phyloP scores from a whole-genome alignment of 2,113 vertebrate species.

The Lagopus leucura region DNA sequence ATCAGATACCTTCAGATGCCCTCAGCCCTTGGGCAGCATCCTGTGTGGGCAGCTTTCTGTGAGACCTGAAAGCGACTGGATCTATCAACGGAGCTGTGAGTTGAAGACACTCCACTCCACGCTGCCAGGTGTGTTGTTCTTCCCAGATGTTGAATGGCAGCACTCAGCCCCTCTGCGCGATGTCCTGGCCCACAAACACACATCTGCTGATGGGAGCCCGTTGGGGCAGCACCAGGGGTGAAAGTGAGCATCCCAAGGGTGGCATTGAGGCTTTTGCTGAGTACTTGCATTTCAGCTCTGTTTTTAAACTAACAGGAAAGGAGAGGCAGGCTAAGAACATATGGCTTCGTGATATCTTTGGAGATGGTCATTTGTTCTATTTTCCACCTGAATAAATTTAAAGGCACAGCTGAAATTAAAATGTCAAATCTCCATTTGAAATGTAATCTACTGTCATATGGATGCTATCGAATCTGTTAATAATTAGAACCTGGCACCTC shows the following conservation, averaged over 20 bases:
- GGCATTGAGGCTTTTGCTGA: neutral
- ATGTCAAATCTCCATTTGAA: neutral
- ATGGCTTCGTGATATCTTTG: neutral
- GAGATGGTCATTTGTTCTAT: neutral
- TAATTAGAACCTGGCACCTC: neutral
- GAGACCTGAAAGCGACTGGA: too few relatives aligned
- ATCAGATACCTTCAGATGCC: neutral
- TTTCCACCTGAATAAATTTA: neutral
- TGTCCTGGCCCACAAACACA: too few relatives aligned
- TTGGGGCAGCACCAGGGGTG: neutral
- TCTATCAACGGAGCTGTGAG: neutral
- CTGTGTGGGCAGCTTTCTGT: neutral
- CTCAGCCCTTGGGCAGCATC: neutral
- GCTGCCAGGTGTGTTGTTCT: rapidly evolving
- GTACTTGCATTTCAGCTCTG: neutral
- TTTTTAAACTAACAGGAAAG: neutral
- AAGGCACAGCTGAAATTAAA: neutral
- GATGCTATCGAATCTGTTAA: neutral
- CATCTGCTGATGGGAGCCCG: neutral
- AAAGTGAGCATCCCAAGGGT: too few relatives aligned
- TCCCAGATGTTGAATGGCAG: too few relatives aligned
- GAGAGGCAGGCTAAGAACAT: neutral
- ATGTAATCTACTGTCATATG: neutral
- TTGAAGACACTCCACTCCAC: neutral
- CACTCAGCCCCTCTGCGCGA: rapidly evolving